phyloP scores from a whole-genome alignment of 2,888 invertebrate species.

The Tenthredo mesomela region DNA sequence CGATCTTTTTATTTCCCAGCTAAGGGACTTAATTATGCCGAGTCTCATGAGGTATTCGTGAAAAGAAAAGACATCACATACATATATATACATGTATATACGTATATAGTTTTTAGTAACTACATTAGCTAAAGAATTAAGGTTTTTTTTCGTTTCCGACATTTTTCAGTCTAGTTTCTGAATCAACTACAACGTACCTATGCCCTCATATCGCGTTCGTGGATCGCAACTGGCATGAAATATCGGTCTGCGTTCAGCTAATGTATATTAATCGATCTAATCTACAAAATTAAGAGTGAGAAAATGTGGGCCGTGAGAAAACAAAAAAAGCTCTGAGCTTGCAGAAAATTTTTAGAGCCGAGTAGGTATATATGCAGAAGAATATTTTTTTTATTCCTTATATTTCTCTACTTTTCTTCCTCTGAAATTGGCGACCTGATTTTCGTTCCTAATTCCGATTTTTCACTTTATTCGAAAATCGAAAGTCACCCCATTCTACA shows the following conservation, averaged over 20 bases:
- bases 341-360: background rate
- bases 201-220: slow-evolving; percentile 16
- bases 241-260: slow-evolving; percentile 14
- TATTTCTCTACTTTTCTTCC: background rate
- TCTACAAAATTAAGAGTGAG: background rate
- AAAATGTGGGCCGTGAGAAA: background rate
- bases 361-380: background rate
- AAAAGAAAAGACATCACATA: background rate
- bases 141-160: background rate
- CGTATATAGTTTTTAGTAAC: background rate
- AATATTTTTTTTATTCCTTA: background rate
- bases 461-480: background rate
- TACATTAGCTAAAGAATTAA: background rate
- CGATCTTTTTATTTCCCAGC: background rate
- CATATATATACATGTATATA: background rate
- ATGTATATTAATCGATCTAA: slow-evolving; percentile 28
- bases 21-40: background rate
- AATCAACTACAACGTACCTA: background rate
- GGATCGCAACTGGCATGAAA: slow-evolving; percentile 34
- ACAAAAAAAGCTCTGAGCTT: background rate
- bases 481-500: background rate
- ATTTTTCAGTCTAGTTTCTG: background rate
- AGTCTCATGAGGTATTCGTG: background rate
- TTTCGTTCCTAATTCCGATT: background rate
- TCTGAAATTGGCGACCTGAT: background rate